Conservation (phyloP, 2,113 vertebrate genomes). For the Ailurus styani region DNA sequence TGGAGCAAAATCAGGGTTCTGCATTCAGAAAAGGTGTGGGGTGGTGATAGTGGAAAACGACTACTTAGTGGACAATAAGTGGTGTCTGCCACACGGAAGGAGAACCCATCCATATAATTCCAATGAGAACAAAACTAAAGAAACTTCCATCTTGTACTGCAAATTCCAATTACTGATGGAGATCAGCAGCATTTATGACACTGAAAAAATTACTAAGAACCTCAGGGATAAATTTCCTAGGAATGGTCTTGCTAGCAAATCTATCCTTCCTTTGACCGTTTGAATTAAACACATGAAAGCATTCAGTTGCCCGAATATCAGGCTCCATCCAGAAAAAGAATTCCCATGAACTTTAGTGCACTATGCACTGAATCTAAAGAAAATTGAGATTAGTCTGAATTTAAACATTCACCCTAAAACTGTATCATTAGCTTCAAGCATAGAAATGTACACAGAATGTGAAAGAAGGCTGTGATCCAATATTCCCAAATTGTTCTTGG, state of each 20-base stretch:
- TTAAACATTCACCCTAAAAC: not conserved
- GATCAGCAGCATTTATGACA: not conserved
- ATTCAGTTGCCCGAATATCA: not conserved
- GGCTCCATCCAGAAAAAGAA: not conserved
- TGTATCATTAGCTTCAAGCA: not conserved
- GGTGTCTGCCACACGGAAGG: not conserved
- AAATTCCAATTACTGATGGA: not conserved
- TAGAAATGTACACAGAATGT: not conserved
- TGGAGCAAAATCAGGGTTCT: not conserved
- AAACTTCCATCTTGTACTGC: not conserved
- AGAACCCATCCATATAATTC: not conserved
- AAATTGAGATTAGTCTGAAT: not conserved
- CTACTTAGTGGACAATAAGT: not conserved
- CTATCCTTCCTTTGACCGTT: not conserved
- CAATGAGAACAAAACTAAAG: not conserved
- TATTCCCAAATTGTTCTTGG: not conserved
- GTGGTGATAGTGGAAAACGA: not conserved
- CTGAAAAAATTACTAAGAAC: not conserved
- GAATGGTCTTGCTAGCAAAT: not conserved
- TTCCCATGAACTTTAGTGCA: not conserved
- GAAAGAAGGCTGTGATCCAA: not conserved
- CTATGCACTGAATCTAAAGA: not conserved
- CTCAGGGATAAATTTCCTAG: not conserved
- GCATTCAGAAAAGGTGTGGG: not conserved
- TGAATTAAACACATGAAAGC: not conserved